Evolutionary conservation across 2,797 vertebrate genomes (phyloP).

Genomic region (Sebastes iracundus): DNA sequence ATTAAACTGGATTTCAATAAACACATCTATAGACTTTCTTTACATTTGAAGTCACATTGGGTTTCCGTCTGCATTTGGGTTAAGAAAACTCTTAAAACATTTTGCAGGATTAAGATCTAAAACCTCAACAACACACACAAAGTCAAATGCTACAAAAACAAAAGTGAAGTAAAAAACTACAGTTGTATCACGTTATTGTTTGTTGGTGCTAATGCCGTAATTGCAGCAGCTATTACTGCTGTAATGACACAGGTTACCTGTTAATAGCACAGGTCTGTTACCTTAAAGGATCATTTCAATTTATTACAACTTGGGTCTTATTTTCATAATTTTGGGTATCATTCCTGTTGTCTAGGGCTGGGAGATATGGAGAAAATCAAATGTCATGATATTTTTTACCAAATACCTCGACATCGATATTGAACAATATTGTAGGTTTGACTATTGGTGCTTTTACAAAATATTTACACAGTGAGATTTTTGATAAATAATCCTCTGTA

Average conservation of each 20-base stretch:
- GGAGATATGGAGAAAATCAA: too few relatives aligned
- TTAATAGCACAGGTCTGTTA: neutral
- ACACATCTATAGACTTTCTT: neutral
- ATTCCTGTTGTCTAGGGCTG: neutral
- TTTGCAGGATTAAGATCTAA: neutral
- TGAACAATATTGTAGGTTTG: too few relatives aligned
- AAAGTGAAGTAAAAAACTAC: neutral
- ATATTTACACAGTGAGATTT: too few relatives aligned
- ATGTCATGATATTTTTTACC: too few relatives aligned
- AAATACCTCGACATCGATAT: too few relatives aligned
- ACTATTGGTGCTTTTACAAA: too few relatives aligned
- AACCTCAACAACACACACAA: neutral
- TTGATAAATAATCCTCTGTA: too few relatives aligned
- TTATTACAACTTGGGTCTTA: neutral
- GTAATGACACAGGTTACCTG: neutral
- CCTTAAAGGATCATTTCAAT: neutral
- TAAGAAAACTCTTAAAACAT: neutral
- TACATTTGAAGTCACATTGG: neutral
- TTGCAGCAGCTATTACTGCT: neutral
- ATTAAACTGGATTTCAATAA: neutral
- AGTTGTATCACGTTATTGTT: neutral
- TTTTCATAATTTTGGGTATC: neutral
- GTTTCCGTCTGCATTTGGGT: neutral
- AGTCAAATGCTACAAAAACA: neutral
- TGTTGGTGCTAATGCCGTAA: neutral